These are phyloP conservation scores for Pomphorhynchus laevis DNA, from an alignment of 1,140 invertebrate genomes.

Conservation along the genomic window DNA sequence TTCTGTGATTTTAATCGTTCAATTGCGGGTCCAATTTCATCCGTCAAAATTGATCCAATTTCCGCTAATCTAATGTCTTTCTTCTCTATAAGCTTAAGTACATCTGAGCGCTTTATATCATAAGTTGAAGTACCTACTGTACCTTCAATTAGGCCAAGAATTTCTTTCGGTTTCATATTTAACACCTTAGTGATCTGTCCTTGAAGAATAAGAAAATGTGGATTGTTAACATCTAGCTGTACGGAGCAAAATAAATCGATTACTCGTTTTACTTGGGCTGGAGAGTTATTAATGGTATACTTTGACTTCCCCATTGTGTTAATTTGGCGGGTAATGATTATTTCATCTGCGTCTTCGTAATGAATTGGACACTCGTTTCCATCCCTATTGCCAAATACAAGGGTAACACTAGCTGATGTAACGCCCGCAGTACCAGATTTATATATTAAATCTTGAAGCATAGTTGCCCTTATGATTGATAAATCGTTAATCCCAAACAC, in stretches of 20 bases:
- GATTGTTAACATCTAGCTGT: slow-evolving; percentile 90
- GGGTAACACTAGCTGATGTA: slow-evolving; percentile 67
- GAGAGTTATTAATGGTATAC: slow-evolving; percentile 66
- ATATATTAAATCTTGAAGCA: slow-evolving; percentile 67
- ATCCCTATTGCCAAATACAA: slow-evolving; percentile 69
- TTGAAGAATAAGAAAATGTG: slow-evolving; percentile 98
- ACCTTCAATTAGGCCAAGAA: slow-evolving; percentile 90
- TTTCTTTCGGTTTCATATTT: slow-evolving; percentile 92
- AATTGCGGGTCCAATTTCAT: slow-evolving; percentile 52
- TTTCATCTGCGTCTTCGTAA: slow-evolving; percentile 60
- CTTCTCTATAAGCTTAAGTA: slow-evolving; percentile 52
- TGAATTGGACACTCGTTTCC: slow-evolving; percentile 45
- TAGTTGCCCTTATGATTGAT: slow-evolving; percentile 44
- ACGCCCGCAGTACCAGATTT: slow-evolving; percentile 82
- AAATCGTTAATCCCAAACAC: slow-evolving; percentile 76
- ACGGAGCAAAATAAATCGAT: slow-evolving; percentile 75
- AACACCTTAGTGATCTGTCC: slow-evolving; percentile 91
- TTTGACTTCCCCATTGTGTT: slow-evolving; percentile 35
- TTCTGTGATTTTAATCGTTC: slow-evolving; percentile 49
- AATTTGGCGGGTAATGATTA: slow-evolving; percentile 44
- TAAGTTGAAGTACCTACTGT: slow-evolving; percentile 90
- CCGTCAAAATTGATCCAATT: slow-evolving; percentile 42
- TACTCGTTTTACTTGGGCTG: slow-evolving; percentile 50
- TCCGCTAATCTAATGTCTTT: slow-evolving; percentile 60
- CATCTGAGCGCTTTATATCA: slow-evolving; percentile 54